Evolutionary conservation across 2,113 vertebrate species (phyloP).

Genomic region (Phalacrocorax carbo): DNA sequence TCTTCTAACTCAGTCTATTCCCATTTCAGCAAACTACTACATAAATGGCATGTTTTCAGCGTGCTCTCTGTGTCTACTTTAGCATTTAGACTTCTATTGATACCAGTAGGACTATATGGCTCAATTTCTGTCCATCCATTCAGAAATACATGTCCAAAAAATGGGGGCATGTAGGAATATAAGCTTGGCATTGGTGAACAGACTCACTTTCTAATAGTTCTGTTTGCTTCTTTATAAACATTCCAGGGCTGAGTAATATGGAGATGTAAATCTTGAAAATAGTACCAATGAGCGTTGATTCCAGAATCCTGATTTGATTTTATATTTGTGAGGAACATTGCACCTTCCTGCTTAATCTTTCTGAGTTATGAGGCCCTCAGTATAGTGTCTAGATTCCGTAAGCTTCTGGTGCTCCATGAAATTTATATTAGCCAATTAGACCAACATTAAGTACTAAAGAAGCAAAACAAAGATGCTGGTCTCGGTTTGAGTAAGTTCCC

Average conservation of each 20-base stretch:
- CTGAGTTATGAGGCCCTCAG: background rate
- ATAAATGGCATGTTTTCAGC: background rate
- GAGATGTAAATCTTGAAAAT: background rate
- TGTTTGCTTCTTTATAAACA: background rate
- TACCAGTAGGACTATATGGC: background rate
- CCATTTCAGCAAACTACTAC: background rate
- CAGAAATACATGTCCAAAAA: background rate
- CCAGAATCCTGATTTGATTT: background rate
- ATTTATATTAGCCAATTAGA: background rate
- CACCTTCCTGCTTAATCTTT: background rate
- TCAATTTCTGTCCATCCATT: background rate
- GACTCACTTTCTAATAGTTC: background rate
- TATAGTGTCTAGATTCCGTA: background rate
- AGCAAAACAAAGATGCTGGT: background rate
- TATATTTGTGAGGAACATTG: background rate
- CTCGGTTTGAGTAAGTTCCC: background rate
- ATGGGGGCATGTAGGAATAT: background rate
- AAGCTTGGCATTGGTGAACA: background rate
- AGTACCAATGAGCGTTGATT: background rate
- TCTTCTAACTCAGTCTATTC: background rate
- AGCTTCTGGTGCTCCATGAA: background rate
- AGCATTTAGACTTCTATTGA: background rate
- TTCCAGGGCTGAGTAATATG: background rate
- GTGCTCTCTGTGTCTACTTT: background rate
- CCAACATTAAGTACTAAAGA: background rate